A percentile compares a stretch with the other conserved stretches of the same genome.
Evolutionary conservation across 2,113 vertebrate genomes (phyloP).

Genomic region (Pygoscelis antarcticus): DNA sequence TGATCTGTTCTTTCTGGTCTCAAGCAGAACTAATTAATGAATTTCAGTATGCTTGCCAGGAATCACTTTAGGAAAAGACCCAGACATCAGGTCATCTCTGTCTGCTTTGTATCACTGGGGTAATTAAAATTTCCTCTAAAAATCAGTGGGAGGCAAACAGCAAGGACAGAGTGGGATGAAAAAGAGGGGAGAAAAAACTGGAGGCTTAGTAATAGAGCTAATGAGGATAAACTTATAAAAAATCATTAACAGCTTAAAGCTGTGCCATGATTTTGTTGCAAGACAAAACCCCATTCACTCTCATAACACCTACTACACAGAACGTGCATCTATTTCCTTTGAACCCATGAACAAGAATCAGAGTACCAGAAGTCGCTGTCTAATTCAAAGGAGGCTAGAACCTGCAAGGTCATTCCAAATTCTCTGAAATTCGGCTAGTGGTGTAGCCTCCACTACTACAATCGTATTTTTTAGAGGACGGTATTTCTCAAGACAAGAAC

Average conservation of each 20-base stretch:
- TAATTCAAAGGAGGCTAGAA: background rate
- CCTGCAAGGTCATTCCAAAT: background rate
- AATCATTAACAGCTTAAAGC: background rate
- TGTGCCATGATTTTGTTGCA: background rate
- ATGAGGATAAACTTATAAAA: conserved; percentile 36
- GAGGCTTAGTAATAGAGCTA: conserved; percentile 17
- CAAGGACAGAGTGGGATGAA: conserved; percentile 26
- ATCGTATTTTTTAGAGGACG: background rate
- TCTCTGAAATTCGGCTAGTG: background rate
- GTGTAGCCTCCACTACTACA: background rate
- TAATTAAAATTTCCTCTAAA: conserved; percentile 61
- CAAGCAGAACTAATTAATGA: conserved; percentile 63
- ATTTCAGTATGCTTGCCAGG: conserved; percentile 58
- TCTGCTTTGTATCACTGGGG: conserved; percentile 57
- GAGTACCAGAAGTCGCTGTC: background rate
- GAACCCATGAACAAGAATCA: background rate
- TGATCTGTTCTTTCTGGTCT: conserved; percentile 42
- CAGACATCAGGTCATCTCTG: conserved; percentile 66
- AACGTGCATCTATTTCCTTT: background rate
- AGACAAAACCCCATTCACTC: background rate
- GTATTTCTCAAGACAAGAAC: background rate
- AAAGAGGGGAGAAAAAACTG: background rate
- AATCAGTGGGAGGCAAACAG: conserved; percentile 52
- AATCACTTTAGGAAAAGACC: conserved; percentile 57
- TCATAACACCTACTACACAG: background rate